A percentile compares a stretch with the other conserved stretches of the same genome.
phyloP scores from a whole-genome alignment of 37 sponge, comb jelly and placozoan species.

The Hormiphora californensis region DNA sequence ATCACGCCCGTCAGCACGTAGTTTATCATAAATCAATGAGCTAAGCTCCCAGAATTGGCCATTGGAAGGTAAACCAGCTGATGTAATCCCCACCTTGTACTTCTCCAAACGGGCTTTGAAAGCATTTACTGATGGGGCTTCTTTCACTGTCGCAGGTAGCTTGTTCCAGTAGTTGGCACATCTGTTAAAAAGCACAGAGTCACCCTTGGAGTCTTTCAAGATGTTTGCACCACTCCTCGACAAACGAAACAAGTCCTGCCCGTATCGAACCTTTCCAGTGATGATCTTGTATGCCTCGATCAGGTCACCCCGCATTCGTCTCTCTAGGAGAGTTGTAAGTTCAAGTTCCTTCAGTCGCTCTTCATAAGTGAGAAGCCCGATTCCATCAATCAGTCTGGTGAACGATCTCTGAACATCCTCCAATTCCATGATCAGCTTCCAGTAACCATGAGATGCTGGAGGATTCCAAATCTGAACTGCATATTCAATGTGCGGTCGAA shows the following conservation, averaged over 20 bases:
- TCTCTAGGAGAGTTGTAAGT: neutral
- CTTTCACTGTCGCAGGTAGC: too few relatives aligned
- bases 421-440: constrained; percentile 48
- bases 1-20: too few relatives aligned
- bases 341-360: neutral
- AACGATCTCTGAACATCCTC: constrained; percentile 34
- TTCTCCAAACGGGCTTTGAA: too few relatives aligned
- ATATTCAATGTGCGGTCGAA: constrained; percentile 48
- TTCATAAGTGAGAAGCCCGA: neutral
- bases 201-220: neutral
- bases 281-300: neutral
- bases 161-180: constrained; percentile 13
- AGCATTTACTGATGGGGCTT: too few relatives aligned
- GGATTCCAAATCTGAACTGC: constrained; percentile 14
- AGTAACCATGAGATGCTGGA: constrained; percentile 43
- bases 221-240: neutral
- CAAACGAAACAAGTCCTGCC: neutral
- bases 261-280: neutral
- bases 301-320: neutral
- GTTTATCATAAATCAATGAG: too few relatives aligned
- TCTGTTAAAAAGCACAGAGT: neutral
- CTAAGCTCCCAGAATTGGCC: too few relatives aligned
- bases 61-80: too few relatives aligned
- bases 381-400: constrained; percentile 7
- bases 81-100: too few relatives aligned